Evolutionary conservation across 2,797 vertebrate species (phyloP), one percentile per base, ranked within the genome.

Genomic region (Pipistrellus pygmaeus): DNA sequence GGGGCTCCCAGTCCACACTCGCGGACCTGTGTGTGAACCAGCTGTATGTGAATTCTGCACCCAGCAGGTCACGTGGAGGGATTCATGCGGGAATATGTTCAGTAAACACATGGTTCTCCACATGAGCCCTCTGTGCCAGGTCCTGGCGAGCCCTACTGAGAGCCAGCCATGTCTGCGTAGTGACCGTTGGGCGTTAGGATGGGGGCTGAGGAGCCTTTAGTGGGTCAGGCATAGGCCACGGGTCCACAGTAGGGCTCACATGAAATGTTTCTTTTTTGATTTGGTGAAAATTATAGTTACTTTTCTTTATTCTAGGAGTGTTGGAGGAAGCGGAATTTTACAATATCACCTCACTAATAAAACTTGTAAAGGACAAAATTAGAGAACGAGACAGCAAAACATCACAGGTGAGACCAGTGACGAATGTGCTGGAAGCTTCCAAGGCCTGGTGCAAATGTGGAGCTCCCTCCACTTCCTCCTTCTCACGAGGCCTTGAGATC

Each of bases 311-410:
- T 91, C 60, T 91, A 99, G 99, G 99, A 93, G 99, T 99, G 78
- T 98, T 99, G 94, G 99, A 99, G 97, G 99, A 99, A 98, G 99
- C 99, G 0, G 99, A 99, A 96, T 99, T 99, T 98, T 99, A 99
- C 98, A 99, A 99, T 98, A 99, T 99, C 98, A 99, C 99, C 97
- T 99, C 99, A 82, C 98, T 99, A 98, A 99, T 99, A 98, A 99
- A 99, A 97, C 98, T 99, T 78, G 98, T 99, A 97, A 99, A 99
- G 98, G 99, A 99, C 98, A 99, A 99, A 98, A 99, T 99, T 98
- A 99, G 99, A 98, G 99, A 99, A 97, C 98, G 99, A 93, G 99
- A 99, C 98, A 99, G 99, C 98, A 99, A 99, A 98, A 99, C 99
- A 48, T 98, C 99, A 96, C 99, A 99, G 98, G 99, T 99, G 96